A percentile compares a stretch with the other conserved stretches of the same genome.
Evolutionary conservation across 2,797 vertebrate species (phyloP).

Genomic region (Moxostoma hubbsi): DNA sequence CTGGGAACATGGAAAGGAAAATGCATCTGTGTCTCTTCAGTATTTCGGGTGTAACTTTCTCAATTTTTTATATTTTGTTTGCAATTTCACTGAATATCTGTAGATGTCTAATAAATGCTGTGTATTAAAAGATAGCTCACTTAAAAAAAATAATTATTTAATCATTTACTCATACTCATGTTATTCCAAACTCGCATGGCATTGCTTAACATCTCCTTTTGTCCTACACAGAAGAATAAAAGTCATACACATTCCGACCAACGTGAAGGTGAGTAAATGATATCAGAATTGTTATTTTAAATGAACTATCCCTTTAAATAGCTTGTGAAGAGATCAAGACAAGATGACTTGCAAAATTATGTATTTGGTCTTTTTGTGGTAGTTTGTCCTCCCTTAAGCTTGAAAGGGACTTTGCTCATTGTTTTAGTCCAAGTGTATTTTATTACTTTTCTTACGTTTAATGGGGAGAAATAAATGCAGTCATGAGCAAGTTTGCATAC

Average conservation of each 20-base stretch:
- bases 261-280: too few species aligned
- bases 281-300: too few species aligned
- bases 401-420: slow-evolving; percentile 1
- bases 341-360: background rate
- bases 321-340: background rate
- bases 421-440: slow-evolving; percentile 5
- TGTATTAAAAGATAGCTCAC: background rate
- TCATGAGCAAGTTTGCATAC: background rate
- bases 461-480: slow-evolving; percentile 1
- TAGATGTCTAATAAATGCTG: slow-evolving; percentile 27
- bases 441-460: background rate
- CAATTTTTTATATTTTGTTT: slow-evolving; percentile 41
- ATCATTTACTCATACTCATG: too few species aligned
- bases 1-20: slow-evolving; percentile 34
- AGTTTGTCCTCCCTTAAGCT: too few species aligned
- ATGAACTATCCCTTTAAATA: background rate
- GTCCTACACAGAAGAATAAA: too few species aligned
- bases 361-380: slow-evolving; percentile 8
- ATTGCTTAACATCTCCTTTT: too few species aligned
- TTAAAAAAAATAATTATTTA: too few species aligned
- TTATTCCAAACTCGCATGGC: too few species aligned
- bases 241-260: too few species aligned
- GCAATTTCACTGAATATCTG: slow-evolving; percentile 20
- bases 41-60: slow-evolving; percentile 21
- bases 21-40: slow-evolving; percentile 27